Evolutionary conservation across 2,113 vertebrate genomes (phyloP), one percentile per base, ranked within the genome.

Genomic region (Mobula hypostoma): DNA sequence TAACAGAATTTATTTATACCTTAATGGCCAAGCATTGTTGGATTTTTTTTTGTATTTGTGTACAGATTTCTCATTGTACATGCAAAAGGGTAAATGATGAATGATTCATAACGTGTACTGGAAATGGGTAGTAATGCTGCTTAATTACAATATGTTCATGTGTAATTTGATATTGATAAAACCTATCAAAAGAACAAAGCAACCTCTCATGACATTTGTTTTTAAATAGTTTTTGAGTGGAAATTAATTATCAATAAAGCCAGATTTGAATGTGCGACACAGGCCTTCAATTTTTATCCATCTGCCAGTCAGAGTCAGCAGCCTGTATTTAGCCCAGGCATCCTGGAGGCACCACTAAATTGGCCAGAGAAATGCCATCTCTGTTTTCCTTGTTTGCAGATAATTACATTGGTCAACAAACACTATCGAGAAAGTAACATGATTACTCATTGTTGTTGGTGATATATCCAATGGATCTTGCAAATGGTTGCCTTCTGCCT

Each of bases 161-260:
- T 72, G 11, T 48, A 72, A 32, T 68, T 72, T 11, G 66, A 19
- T 70, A n/a, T 19, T 72, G 36, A 72, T 9, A 24, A 72, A 48
- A 68, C 63, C 61, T 66, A 36, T 91, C 29, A 36, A 17, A 9
- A 48, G 14, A 5, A 72, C 68, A 72, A 92, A 92, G 9, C 32
- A 92, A 21, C 9, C 40, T 66, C 61, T 48, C 90, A 48, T 72
- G 68, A 72, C 32, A 92, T 72, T 19, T 11, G 19, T 92, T 70
- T 36, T 12, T 72, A 83, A 83, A 40, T 24, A 92, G 68, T 72
- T 92, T 32, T 24, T 48, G n/a, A 68, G 68, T 92, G 7, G 66
- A 92, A 88, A 72, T 92, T 66, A 92, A 72, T 88, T 92, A 40
- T 48, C 36, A 92, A 19, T 92, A 48, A 72, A 70, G 90, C 32